These are phyloP conservation scores for Hippocampus zosterae DNA, from an alignment of 2,113 vertebrate species.

Conservation along the genomic window DNA sequence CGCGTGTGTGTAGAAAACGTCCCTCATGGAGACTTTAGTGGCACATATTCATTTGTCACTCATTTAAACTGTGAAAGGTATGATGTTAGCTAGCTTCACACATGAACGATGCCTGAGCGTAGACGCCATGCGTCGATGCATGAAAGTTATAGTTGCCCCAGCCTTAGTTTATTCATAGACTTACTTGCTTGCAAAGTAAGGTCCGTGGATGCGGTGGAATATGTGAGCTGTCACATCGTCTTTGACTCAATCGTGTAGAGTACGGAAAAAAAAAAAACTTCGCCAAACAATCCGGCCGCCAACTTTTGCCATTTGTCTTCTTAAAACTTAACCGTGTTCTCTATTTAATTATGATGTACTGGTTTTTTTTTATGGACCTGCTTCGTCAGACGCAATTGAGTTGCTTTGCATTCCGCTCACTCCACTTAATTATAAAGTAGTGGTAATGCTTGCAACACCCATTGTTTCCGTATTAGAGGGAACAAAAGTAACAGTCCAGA, in stretches of 20 bases:
- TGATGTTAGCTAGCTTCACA: neutral
- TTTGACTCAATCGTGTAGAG: neutral
- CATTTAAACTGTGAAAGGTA: neutral
- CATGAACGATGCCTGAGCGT: neutral
- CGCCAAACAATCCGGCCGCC: neutral
- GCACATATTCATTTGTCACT: neutral
- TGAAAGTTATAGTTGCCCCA: neutral
- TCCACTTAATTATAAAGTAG: neutral
- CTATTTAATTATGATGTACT: neutral
- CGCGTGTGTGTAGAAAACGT: neutral
- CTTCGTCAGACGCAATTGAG: neutral
- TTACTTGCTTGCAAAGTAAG: neutral
- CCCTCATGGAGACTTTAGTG: neutral
- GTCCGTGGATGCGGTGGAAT: slow-evolving; percentile 4
- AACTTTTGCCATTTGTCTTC: neutral
- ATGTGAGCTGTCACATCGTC: slow-evolving; percentile 6
- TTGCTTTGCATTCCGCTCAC: neutral
- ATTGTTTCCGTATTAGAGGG: neutral
- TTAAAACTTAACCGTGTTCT: neutral
- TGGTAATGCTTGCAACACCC: neutral
- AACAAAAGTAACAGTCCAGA: neutral
- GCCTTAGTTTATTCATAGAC: neutral
- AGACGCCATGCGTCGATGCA: neutral
- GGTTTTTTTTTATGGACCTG: neutral
- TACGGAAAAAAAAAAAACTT: neutral